Evolutionary conservation across 2,113 vertebrate genomes (phyloP), one percentile per base, ranked within the genome.

Genomic region (Podarcis raffonei): DNA sequence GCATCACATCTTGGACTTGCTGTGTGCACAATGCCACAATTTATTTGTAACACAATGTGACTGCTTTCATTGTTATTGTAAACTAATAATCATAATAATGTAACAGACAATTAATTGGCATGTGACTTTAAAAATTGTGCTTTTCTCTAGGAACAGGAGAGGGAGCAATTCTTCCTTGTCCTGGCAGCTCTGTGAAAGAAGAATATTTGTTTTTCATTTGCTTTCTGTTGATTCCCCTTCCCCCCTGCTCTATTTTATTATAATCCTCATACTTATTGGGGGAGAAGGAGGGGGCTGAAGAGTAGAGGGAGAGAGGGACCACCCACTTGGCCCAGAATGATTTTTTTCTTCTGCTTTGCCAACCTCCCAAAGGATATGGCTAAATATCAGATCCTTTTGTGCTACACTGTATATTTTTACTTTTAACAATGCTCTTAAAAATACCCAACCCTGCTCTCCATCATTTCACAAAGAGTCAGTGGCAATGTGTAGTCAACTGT

Each of bases 121-220:
- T 25, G 18, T 87, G 32, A 0, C 0, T 0, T 3, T 86, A 84
- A 83, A 78, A 48, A n/a, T 42, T 13, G 92, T 79, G 11, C 48
- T 94, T 94, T 90, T 53, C 81, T 75, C 66, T 80, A 42, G 75
- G 86, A 95, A 95, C 97, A 95, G 96, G 93, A 97, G 97, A 96
- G 97, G 96, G 97, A 97, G 97, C 95, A 97, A 83, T 94, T 90
- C 91, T 97, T 96, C 96, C 95, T 97, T 91, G 83, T 87, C 93
- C 90, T 75, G 75, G 7, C 66, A 76, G 89, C 86, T 30, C 0
- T 16, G 0, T 57, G 80, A 79, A 57, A 79, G 81, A 27, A 75
- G 59, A 5, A 2, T 20, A 1, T 48, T 87, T 83, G 77, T 77
- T 88, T 87, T 93, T 94, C 91, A 90, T 94, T 88, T 87, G 22